These are phyloP conservation scores for Harpagus bidentatus DNA, from an alignment of 2,113 vertebrate species.

Conservation along the genomic window DNA sequence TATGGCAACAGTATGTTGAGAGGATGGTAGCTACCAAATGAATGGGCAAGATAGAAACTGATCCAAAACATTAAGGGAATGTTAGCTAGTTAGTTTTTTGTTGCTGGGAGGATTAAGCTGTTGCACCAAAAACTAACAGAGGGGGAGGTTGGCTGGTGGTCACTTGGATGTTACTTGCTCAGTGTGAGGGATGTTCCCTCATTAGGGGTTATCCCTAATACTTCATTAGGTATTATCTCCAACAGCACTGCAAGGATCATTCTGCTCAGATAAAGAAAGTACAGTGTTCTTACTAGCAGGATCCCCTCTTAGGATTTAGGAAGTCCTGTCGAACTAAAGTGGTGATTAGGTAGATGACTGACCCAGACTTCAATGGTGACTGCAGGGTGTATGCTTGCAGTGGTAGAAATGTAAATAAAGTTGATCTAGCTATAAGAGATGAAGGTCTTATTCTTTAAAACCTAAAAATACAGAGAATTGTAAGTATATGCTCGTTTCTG, in stretches of 20 bases:
- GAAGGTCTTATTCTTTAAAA: background rate
- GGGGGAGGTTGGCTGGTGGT: background rate
- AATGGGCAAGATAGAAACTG: background rate
- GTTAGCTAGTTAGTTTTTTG: background rate
- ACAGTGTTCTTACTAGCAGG: background rate
- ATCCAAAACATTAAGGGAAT: background rate
- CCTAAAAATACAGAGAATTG: background rate
- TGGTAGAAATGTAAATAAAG: background rate
- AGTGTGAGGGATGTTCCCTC: background rate
- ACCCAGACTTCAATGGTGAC: background rate
- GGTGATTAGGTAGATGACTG: background rate
- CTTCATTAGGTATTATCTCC: background rate
- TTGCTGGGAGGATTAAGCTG: background rate
- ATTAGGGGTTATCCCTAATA: too few species aligned
- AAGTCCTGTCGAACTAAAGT: background rate
- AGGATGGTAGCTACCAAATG: background rate
- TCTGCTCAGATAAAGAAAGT: background rate
- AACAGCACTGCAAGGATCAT: background rate
- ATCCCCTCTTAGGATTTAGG: background rate
- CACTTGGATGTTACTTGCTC: background rate
- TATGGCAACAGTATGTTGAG: background rate
- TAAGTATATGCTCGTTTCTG: background rate
- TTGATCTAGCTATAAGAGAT: background rate
- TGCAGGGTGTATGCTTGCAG: background rate
- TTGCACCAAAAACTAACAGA: background rate